These are phyloP conservation scores for Myiozetetes cayanensis DNA, from an alignment of 2,113 vertebrate genomes.

Conservation along the genomic window DNA sequence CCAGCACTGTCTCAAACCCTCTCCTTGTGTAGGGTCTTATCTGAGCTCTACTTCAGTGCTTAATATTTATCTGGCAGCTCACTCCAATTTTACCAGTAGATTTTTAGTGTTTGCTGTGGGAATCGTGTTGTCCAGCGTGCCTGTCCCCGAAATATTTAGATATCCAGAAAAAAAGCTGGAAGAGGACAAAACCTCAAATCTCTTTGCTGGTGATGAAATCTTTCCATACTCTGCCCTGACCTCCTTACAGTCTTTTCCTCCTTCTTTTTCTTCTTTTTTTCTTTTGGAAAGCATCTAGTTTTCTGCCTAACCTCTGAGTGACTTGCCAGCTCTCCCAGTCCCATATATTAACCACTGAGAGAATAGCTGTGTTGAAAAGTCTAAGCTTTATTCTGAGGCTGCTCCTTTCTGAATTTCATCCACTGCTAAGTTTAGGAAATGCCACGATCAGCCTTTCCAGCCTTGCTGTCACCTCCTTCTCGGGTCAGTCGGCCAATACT, in stretches of 20 bases:
- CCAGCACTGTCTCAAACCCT: background rate
- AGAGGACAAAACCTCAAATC: background rate
- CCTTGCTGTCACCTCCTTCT: background rate
- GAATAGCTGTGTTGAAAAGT: background rate
- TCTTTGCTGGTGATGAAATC: background rate
- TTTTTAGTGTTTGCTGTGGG: accelerated
- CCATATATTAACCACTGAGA: background rate
- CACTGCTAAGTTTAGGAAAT: background rate
- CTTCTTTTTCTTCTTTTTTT: background rate
- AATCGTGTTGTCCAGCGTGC: accelerated
- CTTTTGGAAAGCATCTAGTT: background rate
- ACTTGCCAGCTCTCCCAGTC: background rate
- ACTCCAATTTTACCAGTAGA: background rate
- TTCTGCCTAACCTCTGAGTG: background rate
- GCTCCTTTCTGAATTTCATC: background rate
- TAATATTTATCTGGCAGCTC: background rate
- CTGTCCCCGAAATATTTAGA: background rate
- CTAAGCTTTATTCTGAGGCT: background rate
- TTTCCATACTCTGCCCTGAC: constrained; percentile 27
- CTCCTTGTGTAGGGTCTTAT: background rate
- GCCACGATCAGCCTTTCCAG: background rate
- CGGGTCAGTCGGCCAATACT: background rate
- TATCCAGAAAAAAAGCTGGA: background rate
- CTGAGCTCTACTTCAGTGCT: background rate
- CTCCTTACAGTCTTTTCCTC: background rate